Conservation (phyloP, 2,113 vertebrate genomes). For the Myrmophylax atrothorax region DNA sequence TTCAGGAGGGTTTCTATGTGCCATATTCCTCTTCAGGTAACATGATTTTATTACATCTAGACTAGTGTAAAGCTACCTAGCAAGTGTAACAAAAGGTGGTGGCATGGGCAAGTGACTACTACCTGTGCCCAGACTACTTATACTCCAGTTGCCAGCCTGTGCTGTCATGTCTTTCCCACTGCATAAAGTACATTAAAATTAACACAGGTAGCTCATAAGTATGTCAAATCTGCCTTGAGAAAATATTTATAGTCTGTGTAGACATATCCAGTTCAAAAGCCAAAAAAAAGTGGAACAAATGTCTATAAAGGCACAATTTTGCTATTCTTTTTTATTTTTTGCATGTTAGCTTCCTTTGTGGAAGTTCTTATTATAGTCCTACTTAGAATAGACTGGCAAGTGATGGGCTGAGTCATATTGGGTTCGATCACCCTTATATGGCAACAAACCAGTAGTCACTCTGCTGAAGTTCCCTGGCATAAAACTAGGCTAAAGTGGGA, state of each 20-base stretch:
- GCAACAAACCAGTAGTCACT: slow-evolving; percentile 41
- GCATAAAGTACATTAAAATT: not conserved
- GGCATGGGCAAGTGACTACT: fast-evolving
- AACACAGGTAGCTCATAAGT: not conserved
- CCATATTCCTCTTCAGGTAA: not conserved
- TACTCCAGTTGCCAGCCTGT: not conserved
- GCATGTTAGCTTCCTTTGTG: slow-evolving; percentile 52
- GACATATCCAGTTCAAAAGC: slow-evolving; percentile 49
- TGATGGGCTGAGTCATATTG: slow-evolving; percentile 24
- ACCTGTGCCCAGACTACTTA: not conserved
- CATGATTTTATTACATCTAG: not conserved
- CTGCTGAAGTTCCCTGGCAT: not conserved
- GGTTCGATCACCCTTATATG: slow-evolving; percentile 6
- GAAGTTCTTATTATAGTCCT: slow-evolving; percentile 57
- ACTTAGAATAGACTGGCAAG: slow-evolving; percentile 57
- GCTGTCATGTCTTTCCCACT: not conserved
- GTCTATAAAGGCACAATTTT: not conserved
- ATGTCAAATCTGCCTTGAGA: not conserved
- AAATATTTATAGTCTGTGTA: slow-evolving; percentile 51
- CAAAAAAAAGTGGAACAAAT: slow-evolving; percentile 26
- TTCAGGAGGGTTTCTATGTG: not conserved
- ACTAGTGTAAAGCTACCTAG: not conserved
- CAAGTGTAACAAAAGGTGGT: not conserved
- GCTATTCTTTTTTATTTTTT: slow-evolving; percentile 17
- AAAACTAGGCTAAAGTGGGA: not conserved